Evolutionary conservation across 1,140 invertebrate genomes (phyloP).

Genomic region (Drosophila oshimai): DNA sequence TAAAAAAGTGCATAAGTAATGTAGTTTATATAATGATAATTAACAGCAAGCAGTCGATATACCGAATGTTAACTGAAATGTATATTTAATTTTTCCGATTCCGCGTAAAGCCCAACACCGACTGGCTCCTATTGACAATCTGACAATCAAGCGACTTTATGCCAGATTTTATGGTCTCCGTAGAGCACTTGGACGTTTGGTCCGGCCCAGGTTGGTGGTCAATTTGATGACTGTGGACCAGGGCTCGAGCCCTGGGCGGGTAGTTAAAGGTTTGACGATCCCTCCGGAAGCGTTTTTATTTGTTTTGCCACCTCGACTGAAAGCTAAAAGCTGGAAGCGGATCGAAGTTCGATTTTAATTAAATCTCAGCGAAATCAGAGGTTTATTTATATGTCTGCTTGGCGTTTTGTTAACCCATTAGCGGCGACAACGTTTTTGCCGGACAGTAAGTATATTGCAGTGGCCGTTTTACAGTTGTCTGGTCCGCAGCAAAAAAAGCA

Average conservation of each 20-base stretch:
- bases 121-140: conserved; percentile 18
- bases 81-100: no score
- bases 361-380: conserved; percentile 34
- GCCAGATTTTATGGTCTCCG: conserved; percentile 39
- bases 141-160: conserved; percentile 51
- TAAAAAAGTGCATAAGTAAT: no score
- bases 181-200: conserved; percentile 1
- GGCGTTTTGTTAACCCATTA: conserved; percentile 47
- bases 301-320: conserved; percentile 42
- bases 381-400: conserved; percentile 34
- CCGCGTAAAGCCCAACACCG: background rate
- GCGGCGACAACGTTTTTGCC: conserved; percentile 15
- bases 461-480: conserved; percentile 68
- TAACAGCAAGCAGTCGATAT: no score
- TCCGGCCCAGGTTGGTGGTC: conserved; percentile 23
- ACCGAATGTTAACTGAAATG: no score
- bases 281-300: conserved; percentile 61
- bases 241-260: background rate
- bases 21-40: no score
- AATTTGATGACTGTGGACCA: conserved; percentile 25
- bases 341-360: conserved; percentile 34
- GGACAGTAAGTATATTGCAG: conserved; percentile 10
- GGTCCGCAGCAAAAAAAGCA: conserved; percentile 43
- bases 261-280: conserved; percentile 56
- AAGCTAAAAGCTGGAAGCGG: conserved; percentile 9